These are phyloP conservation scores for Drosophila sp. DNA, from an alignment of 1,140 invertebrate genomes.

Conservation along the genomic window DNA sequence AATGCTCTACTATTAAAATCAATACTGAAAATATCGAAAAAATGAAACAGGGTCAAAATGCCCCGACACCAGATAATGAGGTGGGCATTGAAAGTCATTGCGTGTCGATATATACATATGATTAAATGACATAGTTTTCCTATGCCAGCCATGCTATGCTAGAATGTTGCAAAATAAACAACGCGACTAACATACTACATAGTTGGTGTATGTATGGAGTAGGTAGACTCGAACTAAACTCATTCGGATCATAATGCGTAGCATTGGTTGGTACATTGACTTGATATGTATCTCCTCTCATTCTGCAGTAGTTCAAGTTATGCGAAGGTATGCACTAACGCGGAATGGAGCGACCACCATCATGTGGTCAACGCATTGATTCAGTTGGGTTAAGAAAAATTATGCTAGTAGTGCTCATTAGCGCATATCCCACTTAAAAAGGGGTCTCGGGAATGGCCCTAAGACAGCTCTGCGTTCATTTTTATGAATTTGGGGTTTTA, in stretches of 20 bases:
- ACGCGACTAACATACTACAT: neutral
- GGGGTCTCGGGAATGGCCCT: neutral
- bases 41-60: too few relatives aligned
- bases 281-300: neutral
- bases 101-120: too few relatives aligned
- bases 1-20: too few relatives aligned
- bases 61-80: too few relatives aligned
- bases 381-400: too few relatives aligned
- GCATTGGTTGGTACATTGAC: slow-evolving; percentile 4
- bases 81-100: too few relatives aligned
- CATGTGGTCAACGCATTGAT: neutral
- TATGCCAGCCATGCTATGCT: neutral
- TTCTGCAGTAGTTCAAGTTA: neutral
- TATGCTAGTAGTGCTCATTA: neutral
- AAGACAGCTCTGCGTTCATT: neutral
- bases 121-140: too few relatives aligned
- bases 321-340: slow-evolving; percentile 9
- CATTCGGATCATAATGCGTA: slow-evolving; percentile 5
- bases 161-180: neutral
- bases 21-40: too few relatives aligned
- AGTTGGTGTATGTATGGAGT: neutral
- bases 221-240: neutral
- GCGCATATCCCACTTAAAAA: neutral
- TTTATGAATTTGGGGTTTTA: neutral
- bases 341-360: neutral